Conservation (phyloP, 1,140 invertebrate genomes). For the Antheraea mylitta region DNA sequence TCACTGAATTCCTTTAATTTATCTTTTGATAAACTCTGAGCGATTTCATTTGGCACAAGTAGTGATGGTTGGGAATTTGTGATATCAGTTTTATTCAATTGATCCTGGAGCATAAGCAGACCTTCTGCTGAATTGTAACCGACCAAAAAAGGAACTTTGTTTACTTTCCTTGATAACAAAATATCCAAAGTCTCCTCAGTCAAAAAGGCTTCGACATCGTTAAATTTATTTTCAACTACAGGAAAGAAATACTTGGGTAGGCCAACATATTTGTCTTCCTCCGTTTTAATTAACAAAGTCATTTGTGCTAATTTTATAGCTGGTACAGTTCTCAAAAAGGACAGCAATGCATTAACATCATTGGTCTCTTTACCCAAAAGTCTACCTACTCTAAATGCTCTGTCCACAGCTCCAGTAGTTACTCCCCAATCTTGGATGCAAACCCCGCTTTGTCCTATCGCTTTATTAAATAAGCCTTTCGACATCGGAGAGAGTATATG, state of each 20-base stretch:
- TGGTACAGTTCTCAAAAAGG: conserved; percentile 70
- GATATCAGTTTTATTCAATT: conserved; percentile 45
- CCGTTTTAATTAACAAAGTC: conserved; percentile 42
- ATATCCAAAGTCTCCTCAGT: conserved; percentile 56
- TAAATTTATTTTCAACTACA: conserved; percentile 68
- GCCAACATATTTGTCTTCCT: conserved; percentile 56
- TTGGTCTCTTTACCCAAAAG: conserved; percentile 66
- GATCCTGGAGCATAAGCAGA: conserved; percentile 54
- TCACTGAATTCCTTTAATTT: conserved; percentile 54
- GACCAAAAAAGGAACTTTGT: conserved; percentile 80
- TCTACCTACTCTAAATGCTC: conserved; percentile 63
- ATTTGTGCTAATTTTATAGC: conserved; percentile 54
- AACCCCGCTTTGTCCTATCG: conserved; percentile 83
- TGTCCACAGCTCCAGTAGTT: conserved; percentile 42
- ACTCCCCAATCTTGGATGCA: conserved; percentile 79
- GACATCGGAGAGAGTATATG: conserved; percentile 85
- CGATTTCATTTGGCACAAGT: conserved; percentile 60
- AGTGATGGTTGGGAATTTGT: conserved; percentile 53
- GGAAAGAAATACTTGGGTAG: conserved; percentile 68
- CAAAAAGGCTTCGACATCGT: conserved; percentile 56
- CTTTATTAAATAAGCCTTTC: conserved; percentile 78
- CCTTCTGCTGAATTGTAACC: conserved; percentile 82
- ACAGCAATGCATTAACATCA: conserved; percentile 58
- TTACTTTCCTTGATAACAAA: conserved; percentile 58
- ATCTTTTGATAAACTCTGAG: conserved; percentile 33